Conservation (phyloP, 2,888 invertebrate species). For the Drosophila koepferae region DNA sequence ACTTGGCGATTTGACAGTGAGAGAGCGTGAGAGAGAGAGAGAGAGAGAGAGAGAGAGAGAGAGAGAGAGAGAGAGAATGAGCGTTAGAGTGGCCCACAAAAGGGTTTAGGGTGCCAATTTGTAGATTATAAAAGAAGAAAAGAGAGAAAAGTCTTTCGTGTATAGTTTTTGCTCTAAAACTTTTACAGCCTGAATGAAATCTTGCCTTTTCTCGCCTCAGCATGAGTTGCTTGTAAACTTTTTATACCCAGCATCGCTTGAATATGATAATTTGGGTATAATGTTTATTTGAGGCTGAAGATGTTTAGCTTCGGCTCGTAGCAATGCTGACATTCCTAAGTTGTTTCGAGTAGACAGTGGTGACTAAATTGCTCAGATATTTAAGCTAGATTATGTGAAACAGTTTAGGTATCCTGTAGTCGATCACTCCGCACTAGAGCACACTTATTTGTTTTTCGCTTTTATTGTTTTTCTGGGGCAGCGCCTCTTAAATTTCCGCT, state of each 20-base stretch:
- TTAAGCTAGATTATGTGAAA: no score
- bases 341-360: no score
- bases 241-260: background rate
- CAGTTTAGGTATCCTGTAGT: background rate
- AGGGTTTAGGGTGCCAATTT: conserved; percentile 66
- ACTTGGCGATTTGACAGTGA: conserved; percentile 53
- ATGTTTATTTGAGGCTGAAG: no score
- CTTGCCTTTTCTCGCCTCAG: conserved; percentile 4
- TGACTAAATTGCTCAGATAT: no score
- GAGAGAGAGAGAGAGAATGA: background rate
- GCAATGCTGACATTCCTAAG: no score
- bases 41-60: background rate
- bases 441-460: background rate
- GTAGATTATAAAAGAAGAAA: conserved; percentile 44
- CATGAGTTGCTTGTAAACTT: conserved; percentile 5
- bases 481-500: conserved; percentile 31
- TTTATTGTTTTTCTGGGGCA: background rate
- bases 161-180: conserved; percentile 27
- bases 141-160: conserved; percentile 16
- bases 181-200: conserved; percentile 25
- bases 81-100: conserved; percentile 5
- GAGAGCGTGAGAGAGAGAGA: background rate
- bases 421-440: background rate
- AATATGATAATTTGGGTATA: background rate
- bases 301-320: no score